A percentile compares a stretch with the other conserved stretches of the same genome.
These are phyloP conservation scores for Danionella dracula DNA, from an alignment of 2,797 vertebrate species.

Conservation along the genomic window DNA sequence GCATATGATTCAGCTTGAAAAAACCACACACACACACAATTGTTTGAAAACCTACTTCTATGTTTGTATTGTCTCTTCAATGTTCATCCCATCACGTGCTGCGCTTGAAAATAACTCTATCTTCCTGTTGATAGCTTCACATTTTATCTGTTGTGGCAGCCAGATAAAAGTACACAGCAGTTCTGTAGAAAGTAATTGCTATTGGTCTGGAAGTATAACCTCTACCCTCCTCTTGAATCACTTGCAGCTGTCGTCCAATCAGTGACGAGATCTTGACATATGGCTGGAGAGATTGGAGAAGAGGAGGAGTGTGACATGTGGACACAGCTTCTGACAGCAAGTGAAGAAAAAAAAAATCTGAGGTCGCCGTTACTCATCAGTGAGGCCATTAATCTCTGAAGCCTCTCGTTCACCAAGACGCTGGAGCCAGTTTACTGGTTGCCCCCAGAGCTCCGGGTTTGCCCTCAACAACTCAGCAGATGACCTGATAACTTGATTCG, in stretches of 20 bases:
- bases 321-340: not conserved
- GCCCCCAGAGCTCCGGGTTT: not conserved
- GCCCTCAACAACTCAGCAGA: not conserved
- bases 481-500: not conserved
- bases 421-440: not conserved
- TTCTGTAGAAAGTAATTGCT: not conserved
- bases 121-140: not conserved
- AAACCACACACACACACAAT: too few relatives aligned
- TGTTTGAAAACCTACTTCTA: too few relatives aligned
- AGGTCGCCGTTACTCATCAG: not conserved
- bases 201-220: not conserved
- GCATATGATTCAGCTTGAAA: too few relatives aligned
- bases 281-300: not conserved
- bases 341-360: conserved; percentile 1
- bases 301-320: not conserved
- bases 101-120: not conserved
- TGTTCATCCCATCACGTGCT: too few relatives aligned
- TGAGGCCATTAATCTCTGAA: not conserved
- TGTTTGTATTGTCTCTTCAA: too few relatives aligned
- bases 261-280: not conserved
- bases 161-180: not conserved
- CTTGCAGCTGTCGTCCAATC: not conserved
- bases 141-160: not conserved
- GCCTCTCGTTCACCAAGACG: not conserved
- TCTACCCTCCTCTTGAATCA: not conserved